Percentiles rank a stretch among this genome's conserved stretches.
phyloP scores from a whole-genome alignment of 2,113 vertebrate genomes.

The Pangasianodon gigas region DNA sequence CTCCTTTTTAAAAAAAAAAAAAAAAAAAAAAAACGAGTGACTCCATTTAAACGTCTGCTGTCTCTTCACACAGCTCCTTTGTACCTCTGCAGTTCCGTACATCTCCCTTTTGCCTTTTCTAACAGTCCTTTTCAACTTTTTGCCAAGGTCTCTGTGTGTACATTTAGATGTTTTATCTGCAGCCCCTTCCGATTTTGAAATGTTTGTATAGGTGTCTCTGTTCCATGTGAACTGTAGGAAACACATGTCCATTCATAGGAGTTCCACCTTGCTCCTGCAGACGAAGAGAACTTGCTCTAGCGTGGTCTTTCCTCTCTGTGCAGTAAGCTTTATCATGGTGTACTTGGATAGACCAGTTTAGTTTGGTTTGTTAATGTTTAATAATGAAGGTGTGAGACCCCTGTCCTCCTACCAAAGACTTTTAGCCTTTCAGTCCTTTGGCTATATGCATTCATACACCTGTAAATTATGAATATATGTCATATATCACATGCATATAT shows the following conservation, averaged over 20 bases:
- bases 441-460: constrained; percentile 40
- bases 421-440: constrained; percentile 43
- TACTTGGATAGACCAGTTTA: constrained; percentile 2
- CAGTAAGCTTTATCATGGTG: constrained; percentile 42
- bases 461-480: constrained; percentile 48
- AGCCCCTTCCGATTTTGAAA: background rate
- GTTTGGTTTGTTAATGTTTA: constrained; percentile 38
- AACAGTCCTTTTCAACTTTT: constrained; percentile 18
- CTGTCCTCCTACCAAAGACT: constrained; percentile 73
- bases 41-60: constrained; percentile 42
- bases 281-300: background rate
- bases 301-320: constrained; percentile 27
- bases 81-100: background rate
- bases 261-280: background rate
- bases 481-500: constrained; percentile 29
- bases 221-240: constrained; percentile 20
- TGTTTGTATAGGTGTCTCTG: constrained; percentile 28
- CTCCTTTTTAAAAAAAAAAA: constrained; percentile 6
- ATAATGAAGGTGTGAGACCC: constrained; percentile 41
- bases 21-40: constrained; percentile 6
- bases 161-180: constrained; percentile 20
- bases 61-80: constrained; percentile 35
- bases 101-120: constrained; percentile 32
- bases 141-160: constrained; percentile 29
- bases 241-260: background rate